These are phyloP conservation scores for Zophobas morio DNA, from an alignment of 1,140 invertebrate species.

Conservation along the genomic window DNA sequence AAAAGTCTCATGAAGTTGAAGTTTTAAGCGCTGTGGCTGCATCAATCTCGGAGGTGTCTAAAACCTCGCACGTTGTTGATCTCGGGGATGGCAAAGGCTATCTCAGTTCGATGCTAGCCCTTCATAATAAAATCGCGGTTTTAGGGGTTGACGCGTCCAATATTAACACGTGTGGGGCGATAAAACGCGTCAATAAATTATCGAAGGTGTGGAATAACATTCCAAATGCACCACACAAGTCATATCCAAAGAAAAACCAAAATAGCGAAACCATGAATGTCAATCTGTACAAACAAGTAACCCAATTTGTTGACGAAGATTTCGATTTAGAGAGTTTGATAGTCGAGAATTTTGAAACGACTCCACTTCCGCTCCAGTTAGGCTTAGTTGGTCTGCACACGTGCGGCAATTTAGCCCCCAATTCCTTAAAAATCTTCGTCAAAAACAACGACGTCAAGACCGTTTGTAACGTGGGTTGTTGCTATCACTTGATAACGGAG, in stretches of 20 bases:
- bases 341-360: conserved; percentile 67
- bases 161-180: conserved; percentile 76
- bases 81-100: conserved; percentile 91
- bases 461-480: conserved; percentile 90
- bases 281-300: conserved; percentile 68
- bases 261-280: conserved; percentile 39
- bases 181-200: conserved; percentile 74
- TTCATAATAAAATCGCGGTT: conserved; percentile 80
- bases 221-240: conserved; percentile 56
- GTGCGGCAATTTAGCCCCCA: conserved; percentile 87
- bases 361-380: conserved; percentile 63
- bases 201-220: conserved; percentile 71
- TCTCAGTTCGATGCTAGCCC: conserved; percentile 80
- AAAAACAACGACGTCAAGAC: conserved; percentile 71
- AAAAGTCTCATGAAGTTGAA: conserved; percentile 89
- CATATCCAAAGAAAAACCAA: conserved; percentile 49
- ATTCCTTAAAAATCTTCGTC: conserved; percentile 82
- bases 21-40: conserved; percentile 67
- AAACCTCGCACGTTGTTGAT: conserved; percentile 78
- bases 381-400: conserved; percentile 87
- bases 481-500: conserved; percentile 89
- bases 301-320: conserved; percentile 68
- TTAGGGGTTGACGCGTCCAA: conserved; percentile 84
- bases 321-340: conserved; percentile 71
- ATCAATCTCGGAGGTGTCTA: conserved; percentile 63